phyloP scores from a whole-genome alignment of 2,113 vertebrate genomes.

The Nymphicus hollandicus region DNA sequence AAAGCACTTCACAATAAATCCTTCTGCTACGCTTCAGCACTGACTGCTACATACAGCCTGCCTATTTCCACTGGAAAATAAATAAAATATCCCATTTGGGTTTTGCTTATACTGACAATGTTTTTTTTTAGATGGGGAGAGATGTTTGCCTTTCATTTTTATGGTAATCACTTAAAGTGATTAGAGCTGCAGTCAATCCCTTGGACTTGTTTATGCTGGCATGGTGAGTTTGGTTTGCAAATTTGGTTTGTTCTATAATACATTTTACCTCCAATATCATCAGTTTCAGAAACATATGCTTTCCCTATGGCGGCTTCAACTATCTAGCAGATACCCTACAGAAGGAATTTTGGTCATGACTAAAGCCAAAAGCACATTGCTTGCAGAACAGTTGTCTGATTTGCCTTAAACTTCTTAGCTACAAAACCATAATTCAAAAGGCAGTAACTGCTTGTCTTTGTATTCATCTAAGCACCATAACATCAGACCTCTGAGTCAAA shows the following conservation, averaged over 20 bases:
- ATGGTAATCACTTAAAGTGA: not conserved
- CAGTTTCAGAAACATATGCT: not conserved
- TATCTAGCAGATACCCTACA: not conserved
- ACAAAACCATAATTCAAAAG: not conserved
- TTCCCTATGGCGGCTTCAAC: not conserved
- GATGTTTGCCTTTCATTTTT: not conserved
- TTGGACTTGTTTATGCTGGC: not conserved
- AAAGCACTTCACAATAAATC: slow-evolving; percentile 14
- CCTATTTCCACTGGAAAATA: not conserved
- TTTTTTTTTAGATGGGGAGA: not conserved
- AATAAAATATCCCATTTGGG: not conserved
- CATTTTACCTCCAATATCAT: not conserved
- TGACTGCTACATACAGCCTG: not conserved
- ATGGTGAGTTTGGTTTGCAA: not conserved
- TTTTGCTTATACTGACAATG: not conserved
- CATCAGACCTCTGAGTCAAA: not conserved
- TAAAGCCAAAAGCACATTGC: not conserved
- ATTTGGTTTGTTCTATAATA: not conserved
- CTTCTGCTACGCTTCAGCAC: not conserved
- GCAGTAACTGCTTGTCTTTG: not conserved
- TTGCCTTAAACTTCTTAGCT: not conserved
- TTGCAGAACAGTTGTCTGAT: not conserved
- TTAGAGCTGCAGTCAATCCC: not conserved
- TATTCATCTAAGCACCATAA: not conserved
- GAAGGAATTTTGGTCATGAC: not conserved